A percentile compares a stretch with the other conserved stretches of the same genome.
These are phyloP conservation scores for Camarhynchus parvulus DNA, from an alignment of 2,113 vertebrate species.

Conservation along the genomic window DNA sequence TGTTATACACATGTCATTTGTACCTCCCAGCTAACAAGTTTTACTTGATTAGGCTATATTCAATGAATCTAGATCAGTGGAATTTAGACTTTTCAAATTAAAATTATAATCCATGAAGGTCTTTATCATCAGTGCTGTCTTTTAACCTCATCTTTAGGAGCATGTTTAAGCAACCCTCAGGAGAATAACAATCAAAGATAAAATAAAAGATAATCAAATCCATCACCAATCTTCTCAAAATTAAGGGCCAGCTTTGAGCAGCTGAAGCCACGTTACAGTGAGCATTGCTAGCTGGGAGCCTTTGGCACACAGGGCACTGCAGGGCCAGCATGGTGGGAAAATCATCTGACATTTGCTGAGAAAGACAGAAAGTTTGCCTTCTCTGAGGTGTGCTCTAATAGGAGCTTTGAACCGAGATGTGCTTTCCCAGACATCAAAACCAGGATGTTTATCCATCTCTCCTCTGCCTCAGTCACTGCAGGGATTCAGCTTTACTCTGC, in stretches of 20 bases:
- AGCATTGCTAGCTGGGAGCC: accelerated
- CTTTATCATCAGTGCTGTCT: not conserved
- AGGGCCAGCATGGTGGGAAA: not conserved
- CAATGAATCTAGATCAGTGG: not conserved
- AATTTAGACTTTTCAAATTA: not conserved
- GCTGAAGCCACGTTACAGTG: accelerated
- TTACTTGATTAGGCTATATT: not conserved
- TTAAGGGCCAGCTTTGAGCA: not conserved
- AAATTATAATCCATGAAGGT: not conserved
- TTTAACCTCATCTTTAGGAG: not conserved
- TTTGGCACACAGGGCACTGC: accelerated
- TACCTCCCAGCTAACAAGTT: not conserved
- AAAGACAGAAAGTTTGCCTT: not conserved
- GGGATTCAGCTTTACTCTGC: not conserved
- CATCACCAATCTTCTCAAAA: not conserved
- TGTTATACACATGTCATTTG: not conserved
- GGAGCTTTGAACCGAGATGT: not conserved
- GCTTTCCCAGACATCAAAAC: not conserved
- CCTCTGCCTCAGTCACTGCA: not conserved
- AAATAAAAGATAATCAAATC: not conserved
- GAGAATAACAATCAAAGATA: not conserved
- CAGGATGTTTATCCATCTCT: not conserved
- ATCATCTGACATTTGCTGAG: not conserved
- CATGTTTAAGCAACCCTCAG: not conserved
- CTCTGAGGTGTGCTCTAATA: not conserved